Evolutionary conservation across 2,888 invertebrate genomes (phyloP), one percentile per base, ranked within the genome.

Genomic region (Eupithecia subfuscata): DNA sequence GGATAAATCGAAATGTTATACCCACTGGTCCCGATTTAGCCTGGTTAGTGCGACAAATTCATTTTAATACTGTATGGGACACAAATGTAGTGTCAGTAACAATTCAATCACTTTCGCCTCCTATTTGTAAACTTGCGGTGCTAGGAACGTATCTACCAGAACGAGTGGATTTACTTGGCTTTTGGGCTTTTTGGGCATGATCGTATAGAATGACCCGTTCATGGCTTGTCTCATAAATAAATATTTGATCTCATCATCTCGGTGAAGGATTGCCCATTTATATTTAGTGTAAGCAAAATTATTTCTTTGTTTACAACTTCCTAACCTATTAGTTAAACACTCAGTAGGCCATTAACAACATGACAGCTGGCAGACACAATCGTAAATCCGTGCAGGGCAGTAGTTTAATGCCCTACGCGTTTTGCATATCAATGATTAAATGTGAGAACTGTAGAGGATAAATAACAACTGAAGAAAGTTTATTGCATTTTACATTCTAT

Each of bases 21-120:
- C 85, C 86, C 87, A 83, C 80, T 81, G 76, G 84, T 84, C 88
- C 88, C 88, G 80, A 43, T 82, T 85, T 84, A 86, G 85, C 75
- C 81, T 76, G 81, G 87, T 91, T 90, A 90, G 86, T 90, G 78
- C 79, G 81, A 83, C 79, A 79, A 71, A 79, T 78, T 80, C 78
- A 80, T 79, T 82, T 78, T 79, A 75, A 74, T 79, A 76, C 64
- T 73, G 52, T 81, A 80, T 80, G 83, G 68, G 84, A 81, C 82
- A 85, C 84, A 77, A 70, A 82, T 83, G 81, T 80, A 82, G 77
- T 81, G 82, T 82, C 76, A 83, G 80, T 79, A 75, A 83, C 77
- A 79, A 79, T 78, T 69, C 75, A 70, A 70, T 79, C 84, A 85
- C 86, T 87, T 86, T 87, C 88, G 87, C 84, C 87, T 87, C 88